Conservation (phyloP, 2,797 vertebrate species). For the Eremophila alpestris region DNA sequence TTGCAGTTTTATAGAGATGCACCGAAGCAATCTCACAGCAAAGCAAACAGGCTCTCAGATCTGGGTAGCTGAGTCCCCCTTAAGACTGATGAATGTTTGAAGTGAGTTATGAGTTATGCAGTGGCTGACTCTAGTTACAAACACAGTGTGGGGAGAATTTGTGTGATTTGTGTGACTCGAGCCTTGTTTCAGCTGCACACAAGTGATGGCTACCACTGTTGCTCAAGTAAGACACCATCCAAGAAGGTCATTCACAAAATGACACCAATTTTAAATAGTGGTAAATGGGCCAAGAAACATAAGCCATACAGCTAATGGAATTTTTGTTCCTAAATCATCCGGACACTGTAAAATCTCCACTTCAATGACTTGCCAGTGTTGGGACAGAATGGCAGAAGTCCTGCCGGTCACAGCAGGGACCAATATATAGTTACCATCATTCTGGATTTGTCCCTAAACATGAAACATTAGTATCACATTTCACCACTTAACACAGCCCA, state of each 20-base stretch:
- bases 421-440: background rate
- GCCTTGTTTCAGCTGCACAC: background rate
- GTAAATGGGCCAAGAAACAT: background rate
- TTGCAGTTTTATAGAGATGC: background rate
- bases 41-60: background rate
- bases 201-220: background rate
- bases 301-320: background rate
- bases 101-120: background rate
- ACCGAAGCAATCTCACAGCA: background rate
- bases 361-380: background rate
- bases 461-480: background rate
- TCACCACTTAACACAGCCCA: background rate
- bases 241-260: background rate
- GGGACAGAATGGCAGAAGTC: background rate
- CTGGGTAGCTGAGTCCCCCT: background rate
- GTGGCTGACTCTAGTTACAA: background rate
- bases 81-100: background rate
- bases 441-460: background rate
- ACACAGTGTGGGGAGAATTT: fast-evolving
- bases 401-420: fast-evolving
- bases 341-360: background rate
- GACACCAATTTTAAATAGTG: background rate
- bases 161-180: fast-evolving
- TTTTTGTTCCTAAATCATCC: background rate
- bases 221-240: background rate